phyloP scores from a whole-genome alignment of 35 echinoderm and acorn worm genomes.

The Nesometra sesokonis region DNA sequence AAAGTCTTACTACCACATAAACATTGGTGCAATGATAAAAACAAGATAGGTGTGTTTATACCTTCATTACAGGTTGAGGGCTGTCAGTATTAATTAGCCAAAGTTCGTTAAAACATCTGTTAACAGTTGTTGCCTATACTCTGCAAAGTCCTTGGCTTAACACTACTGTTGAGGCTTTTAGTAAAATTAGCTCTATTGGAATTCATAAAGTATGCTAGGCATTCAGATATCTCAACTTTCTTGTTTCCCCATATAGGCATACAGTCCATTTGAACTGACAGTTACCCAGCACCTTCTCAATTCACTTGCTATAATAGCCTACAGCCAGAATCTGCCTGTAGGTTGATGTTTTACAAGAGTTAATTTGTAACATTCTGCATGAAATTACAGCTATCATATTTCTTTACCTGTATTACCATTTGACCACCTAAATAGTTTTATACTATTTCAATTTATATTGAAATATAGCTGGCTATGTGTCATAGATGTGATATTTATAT shows the following conservation, averaged over 20 bases:
- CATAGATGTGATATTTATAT: too few relatives aligned
- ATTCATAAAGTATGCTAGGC: neutral
- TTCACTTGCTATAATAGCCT: neutral
- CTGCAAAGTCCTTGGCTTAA: neutral
- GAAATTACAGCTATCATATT: neutral
- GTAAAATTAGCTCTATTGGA: neutral
- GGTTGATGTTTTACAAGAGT: neutral
- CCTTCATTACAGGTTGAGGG: neutral
- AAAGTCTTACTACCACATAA: too few relatives aligned
- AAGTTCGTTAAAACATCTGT: neutral
- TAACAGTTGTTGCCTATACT: neutral
- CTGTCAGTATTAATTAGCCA: neutral
- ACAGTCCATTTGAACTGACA: neutral
- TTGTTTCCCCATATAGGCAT: neutral
- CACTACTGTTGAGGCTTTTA: neutral
- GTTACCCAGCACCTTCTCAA: too few relatives aligned
- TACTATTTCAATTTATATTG: too few relatives aligned
- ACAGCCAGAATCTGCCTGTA: neutral
- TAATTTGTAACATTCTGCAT: neutral
- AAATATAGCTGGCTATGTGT: too few relatives aligned
- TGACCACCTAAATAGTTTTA: neutral
- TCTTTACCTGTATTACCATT: neutral
- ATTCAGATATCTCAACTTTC: neutral
- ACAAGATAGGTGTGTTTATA: neutral
- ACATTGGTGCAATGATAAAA: too few relatives aligned